Evolutionary conservation across 1,140 invertebrate genomes (phyloP).

Genomic region (Drosophila jambulina): DNA sequence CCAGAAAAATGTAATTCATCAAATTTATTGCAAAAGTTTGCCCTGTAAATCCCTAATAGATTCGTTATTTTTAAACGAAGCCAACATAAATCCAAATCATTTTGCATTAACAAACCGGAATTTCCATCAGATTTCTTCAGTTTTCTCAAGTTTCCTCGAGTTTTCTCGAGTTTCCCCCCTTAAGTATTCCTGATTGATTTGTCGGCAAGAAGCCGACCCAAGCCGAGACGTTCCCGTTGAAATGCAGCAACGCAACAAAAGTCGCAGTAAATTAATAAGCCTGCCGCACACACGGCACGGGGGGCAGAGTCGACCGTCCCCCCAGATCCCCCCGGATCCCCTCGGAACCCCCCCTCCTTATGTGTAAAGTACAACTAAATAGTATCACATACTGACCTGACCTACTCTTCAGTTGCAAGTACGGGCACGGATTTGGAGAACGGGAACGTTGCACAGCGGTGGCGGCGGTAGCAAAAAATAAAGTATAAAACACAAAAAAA

Average conservation of each 20-base stretch:
- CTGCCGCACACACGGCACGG: slow-evolving; percentile 22
- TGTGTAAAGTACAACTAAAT: slow-evolving; percentile 53
- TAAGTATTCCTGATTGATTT: slow-evolving; percentile 44
- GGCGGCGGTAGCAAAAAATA: slow-evolving; percentile 47
- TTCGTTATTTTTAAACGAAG: slow-evolving; percentile 1
- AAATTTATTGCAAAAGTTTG: neutral
- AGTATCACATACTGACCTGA: slow-evolving; percentile 81
- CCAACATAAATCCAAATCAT: neutral
- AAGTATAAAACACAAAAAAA: slow-evolving; percentile 37
- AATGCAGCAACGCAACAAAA: slow-evolving; percentile 40
- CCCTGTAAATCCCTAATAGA: neutral
- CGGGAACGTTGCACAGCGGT: slow-evolving; percentile 58
- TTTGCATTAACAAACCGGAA: neutral
- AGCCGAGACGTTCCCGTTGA: neutral
- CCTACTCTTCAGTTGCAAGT: slow-evolving; percentile 68
- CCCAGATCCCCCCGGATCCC: no score
- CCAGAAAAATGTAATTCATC: neutral
- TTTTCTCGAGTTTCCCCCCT: neutral
- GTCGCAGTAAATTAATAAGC: slow-evolving; percentile 55
- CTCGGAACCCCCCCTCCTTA: neutral
- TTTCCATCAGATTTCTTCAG: slow-evolving; percentile 7
- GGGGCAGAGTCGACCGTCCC: slow-evolving; percentile 2
- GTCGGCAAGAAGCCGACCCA: slow-evolving; percentile 9
- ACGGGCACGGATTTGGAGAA: slow-evolving; percentile 38
- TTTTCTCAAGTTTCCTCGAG: neutral